These are phyloP conservation scores for Sorex maritimensis DNA, from an alignment of 2,797 vertebrate species.

Conservation along the genomic window DNA sequence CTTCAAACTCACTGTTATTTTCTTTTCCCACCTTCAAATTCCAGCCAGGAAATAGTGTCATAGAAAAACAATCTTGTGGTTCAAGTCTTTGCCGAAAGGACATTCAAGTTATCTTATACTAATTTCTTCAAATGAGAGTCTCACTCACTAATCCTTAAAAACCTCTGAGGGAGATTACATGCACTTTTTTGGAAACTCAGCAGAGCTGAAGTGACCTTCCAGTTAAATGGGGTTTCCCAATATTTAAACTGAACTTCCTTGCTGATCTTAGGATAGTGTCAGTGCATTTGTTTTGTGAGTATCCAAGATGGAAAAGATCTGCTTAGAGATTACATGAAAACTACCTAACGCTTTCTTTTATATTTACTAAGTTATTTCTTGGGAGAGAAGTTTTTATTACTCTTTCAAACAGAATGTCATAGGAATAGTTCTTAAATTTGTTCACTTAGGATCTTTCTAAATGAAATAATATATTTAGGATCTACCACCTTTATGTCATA, in stretches of 20 bases:
- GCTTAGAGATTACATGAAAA: neutral
- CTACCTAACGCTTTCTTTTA: neutral
- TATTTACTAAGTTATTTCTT: slow-evolving; percentile 51
- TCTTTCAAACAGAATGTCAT: neutral
- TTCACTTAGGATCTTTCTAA: slow-evolving; percentile 13
- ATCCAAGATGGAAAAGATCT: neutral
- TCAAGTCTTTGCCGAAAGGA: slow-evolving; percentile 60
- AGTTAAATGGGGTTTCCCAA: neutral
- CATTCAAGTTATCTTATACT: slow-evolving; percentile 70
- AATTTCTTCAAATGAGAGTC: slow-evolving; percentile 72
- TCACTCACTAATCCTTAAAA: slow-evolving; percentile 67
- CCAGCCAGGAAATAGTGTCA: slow-evolving; percentile 79
- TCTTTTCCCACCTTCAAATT: slow-evolving; percentile 81
- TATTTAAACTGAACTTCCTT: slow-evolving; percentile 55
- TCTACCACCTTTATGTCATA: neutral
- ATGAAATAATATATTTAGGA: neutral
- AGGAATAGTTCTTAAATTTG: neutral
- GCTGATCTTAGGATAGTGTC: slow-evolving; percentile 28
- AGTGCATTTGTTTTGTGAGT: slow-evolving; percentile 38
- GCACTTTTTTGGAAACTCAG: slow-evolving; percentile 55
- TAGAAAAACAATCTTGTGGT: slow-evolving; percentile 78
- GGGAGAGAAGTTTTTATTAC: neutral
- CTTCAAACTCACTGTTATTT: slow-evolving; percentile 78
- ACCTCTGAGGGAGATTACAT: slow-evolving; percentile 48
- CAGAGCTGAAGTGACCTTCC: slow-evolving; percentile 18